Conservation (phyloP, 2,888 invertebrate species). For the Drosophila yooni region DNA sequence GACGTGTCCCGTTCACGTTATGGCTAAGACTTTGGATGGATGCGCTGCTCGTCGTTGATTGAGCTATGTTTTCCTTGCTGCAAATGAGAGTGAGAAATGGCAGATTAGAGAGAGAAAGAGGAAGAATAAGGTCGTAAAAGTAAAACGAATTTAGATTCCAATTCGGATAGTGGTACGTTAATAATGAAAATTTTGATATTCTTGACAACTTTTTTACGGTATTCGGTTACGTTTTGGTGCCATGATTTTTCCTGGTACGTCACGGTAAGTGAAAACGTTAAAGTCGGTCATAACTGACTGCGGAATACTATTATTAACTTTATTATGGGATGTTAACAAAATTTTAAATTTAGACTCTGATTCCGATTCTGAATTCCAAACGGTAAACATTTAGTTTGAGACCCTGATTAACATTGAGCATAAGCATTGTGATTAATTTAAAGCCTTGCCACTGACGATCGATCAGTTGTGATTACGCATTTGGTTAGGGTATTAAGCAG, state of each 20-base stretch:
- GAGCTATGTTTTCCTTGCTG: constrained; percentile 12
- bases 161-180: neutral
- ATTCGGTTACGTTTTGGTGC: neutral
- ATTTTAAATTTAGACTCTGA: neutral
- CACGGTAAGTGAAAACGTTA: neutral
- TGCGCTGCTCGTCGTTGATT: constrained; percentile 29
- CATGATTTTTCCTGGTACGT: neutral
- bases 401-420: neutral
- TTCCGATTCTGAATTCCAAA: neutral
- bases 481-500: neutral
- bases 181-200: neutral
- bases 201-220: neutral
- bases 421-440: neutral
- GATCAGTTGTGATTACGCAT: neutral
- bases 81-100: neutral
- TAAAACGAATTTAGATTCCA: neutral
- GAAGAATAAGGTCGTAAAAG: neutral
- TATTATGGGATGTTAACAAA: neutral
- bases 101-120: neutral
- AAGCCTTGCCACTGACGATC: neutral
- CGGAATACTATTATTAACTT: neutral
- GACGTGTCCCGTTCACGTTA: constrained; percentile 57
- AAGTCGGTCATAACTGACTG: neutral
- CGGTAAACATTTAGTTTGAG: neutral
- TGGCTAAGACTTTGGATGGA: constrained; percentile 65